Conservation (phyloP, 2,797 vertebrate genomes). For the Acanthornis magna region DNA sequence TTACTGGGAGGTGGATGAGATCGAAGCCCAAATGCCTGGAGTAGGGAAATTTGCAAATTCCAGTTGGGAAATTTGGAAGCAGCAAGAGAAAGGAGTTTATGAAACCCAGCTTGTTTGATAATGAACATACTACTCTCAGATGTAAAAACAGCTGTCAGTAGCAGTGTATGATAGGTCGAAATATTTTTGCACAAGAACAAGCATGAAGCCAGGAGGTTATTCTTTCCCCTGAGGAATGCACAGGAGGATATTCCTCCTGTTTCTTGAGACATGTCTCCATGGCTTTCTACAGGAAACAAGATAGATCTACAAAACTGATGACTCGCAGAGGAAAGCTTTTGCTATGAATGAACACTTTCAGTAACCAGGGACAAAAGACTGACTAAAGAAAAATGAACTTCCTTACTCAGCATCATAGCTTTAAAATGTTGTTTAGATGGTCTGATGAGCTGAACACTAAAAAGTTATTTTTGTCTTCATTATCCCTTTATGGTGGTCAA, state of each 20-base stretch:
- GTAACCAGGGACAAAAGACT: neutral
- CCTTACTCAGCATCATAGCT: neutral
- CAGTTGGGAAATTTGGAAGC: neutral
- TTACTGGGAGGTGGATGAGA: neutral
- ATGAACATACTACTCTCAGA: neutral
- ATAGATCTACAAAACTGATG: neutral
- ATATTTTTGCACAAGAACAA: neutral
- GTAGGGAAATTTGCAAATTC: neutral
- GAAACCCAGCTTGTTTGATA: neutral
- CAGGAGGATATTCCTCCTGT: neutral
- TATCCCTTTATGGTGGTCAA: neutral
- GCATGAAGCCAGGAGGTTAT: neutral
- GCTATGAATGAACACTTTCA: neutral
- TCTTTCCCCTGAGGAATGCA: neutral
- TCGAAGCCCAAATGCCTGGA: neutral
- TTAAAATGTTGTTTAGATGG: neutral
- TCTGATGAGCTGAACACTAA: neutral
- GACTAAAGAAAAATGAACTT: neutral
- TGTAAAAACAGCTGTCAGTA: neutral
- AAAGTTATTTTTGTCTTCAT: neutral
- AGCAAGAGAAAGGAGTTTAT: neutral
- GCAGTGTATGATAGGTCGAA: neutral
- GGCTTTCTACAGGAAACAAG: neutral
- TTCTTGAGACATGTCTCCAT: neutral
- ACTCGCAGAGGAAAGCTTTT: neutral